Conservation (phyloP, 2,797 vertebrate species). For the Chaetophractus vellerosus region DNA sequence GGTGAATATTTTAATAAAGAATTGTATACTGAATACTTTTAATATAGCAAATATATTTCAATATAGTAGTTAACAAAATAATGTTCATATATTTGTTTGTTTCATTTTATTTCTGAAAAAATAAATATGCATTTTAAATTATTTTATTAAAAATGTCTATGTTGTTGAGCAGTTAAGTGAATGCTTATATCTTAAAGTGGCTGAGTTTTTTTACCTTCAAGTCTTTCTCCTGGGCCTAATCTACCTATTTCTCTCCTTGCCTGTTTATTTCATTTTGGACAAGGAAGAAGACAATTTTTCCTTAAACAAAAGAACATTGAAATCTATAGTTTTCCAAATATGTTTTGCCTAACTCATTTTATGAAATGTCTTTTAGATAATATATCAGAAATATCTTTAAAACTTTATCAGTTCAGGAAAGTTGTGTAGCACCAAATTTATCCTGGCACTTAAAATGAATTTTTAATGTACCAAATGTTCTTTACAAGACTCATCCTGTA, state of each 20-base stretch:
- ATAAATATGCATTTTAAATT: neutral
- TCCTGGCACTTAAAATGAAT: constrained; percentile 79
- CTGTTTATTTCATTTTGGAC: neutral
- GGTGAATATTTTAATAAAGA: neutral
- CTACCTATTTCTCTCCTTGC: neutral
- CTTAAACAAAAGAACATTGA: neutral
- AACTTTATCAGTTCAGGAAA: constrained; percentile 69
- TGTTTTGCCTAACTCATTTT: neutral
- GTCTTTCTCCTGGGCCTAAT: neutral
- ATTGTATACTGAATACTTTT: neutral
- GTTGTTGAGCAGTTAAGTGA: neutral
- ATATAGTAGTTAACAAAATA: neutral
- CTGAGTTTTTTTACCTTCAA: neutral
- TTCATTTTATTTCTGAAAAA: neutral
- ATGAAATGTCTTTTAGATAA: constrained; percentile 59
- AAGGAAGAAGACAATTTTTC: constrained; percentile 30
- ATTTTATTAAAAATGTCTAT: neutral
- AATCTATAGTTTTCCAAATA: constrained; percentile 23
- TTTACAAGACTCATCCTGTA: constrained; percentile 74
- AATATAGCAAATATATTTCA: neutral
- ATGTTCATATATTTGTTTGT: neutral
- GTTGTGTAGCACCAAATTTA: constrained; percentile 79
- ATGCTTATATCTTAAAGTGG: neutral
- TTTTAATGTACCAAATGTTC: constrained; percentile 85
- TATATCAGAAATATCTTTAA: constrained; percentile 71